A percentile compares a stretch with the other conserved stretches of the same genome.
Evolutionary conservation across 2,113 vertebrate genomes (phyloP).

Genomic region (Pseudois nayaur): DNA sequence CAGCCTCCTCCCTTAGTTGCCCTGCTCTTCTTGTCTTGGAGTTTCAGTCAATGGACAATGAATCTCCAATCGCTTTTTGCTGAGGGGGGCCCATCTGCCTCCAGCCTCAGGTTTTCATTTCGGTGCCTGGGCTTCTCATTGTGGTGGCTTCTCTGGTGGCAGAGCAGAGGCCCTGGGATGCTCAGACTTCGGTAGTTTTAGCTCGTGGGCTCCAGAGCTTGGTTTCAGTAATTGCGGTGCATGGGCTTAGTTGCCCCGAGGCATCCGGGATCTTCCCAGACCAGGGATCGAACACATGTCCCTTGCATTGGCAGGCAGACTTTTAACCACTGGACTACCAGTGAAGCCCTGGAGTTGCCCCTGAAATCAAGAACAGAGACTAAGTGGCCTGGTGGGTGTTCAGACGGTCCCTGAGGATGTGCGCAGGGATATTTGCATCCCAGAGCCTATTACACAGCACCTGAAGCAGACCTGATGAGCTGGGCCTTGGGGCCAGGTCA

Average conservation of each 20-base stretch:
- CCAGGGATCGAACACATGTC: not conserved
- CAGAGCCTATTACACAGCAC: not conserved
- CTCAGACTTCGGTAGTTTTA: not conserved
- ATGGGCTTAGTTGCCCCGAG: not conserved
- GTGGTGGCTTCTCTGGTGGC: not conserved
- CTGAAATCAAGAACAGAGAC: not conserved
- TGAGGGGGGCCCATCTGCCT: not conserved
- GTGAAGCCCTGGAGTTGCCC: not conserved
- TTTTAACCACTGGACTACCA: not conserved
- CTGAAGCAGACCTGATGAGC: not conserved
- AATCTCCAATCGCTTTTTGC: not conserved
- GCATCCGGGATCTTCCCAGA: not conserved
- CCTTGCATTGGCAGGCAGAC: not conserved
- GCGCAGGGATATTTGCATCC: accelerated
- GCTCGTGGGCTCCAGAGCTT: not conserved
- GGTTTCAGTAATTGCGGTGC: accelerated
- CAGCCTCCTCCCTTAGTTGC: not conserved
- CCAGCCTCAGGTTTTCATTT: not conserved
- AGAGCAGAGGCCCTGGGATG: not conserved
- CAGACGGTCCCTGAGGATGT: not conserved
- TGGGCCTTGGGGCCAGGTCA: not conserved
- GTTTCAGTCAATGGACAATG: not conserved
- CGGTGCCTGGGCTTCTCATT: not conserved
- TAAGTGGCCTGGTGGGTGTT: not conserved
- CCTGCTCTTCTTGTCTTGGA: not conserved